These are phyloP conservation scores for Arenaria interpres DNA, from an alignment of 2,113 vertebrate genomes.

Conservation along the genomic window DNA sequence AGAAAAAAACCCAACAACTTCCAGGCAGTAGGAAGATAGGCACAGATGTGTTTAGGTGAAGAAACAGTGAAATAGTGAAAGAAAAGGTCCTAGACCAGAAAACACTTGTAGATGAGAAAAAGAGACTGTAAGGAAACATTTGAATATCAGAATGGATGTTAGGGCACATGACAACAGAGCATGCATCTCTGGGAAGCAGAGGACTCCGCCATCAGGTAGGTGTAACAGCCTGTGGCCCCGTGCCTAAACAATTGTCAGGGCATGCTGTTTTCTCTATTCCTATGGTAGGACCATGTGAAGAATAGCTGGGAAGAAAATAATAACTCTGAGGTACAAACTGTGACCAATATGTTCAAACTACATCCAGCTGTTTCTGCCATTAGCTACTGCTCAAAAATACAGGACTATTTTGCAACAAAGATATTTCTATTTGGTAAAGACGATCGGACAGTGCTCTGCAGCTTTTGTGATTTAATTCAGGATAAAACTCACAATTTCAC, in stretches of 20 bases:
- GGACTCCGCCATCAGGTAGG: background rate
- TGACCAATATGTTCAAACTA: background rate
- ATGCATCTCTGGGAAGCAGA: background rate
- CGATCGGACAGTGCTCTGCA: background rate
- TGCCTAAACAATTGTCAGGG: background rate
- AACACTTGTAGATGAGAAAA: background rate
- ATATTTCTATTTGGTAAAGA: background rate
- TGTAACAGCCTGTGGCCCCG: background rate
- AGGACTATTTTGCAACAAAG: background rate
- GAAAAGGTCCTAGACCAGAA: background rate
- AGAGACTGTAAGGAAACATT: background rate
- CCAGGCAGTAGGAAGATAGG: background rate
- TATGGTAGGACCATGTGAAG: background rate
- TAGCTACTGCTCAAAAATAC: background rate
- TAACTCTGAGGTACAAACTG: background rate
- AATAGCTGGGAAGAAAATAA: background rate
- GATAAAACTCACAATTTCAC: background rate
- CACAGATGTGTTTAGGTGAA: background rate
- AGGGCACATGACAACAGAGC: background rate
- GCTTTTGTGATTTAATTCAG: background rate
- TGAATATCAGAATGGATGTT: background rate
- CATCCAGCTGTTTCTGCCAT: background rate
- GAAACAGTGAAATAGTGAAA: background rate
- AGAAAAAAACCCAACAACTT: background rate
- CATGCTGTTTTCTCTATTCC: background rate